Evolutionary conservation across 1,140 invertebrate species (phyloP).

Genomic region (Ceratosolen fusciceps): DNA sequence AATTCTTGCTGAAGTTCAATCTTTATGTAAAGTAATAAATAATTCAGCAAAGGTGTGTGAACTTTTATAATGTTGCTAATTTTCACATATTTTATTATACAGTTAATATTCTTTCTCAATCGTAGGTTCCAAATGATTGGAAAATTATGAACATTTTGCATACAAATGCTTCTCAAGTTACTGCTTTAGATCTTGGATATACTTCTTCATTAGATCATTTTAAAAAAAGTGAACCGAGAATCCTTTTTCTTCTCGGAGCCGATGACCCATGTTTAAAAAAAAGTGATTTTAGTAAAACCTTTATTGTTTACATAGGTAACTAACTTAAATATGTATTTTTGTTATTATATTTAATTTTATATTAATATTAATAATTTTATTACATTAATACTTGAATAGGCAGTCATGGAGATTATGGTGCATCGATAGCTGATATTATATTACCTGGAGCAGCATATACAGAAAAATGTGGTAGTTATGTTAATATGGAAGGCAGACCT

Average conservation of each 20-base stretch:
- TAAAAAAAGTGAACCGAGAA: constrained; percentile 80
- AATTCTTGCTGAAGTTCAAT: constrained; percentile 82
- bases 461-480: constrained; percentile 96
- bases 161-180: constrained; percentile 92
- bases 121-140: constrained; percentile 73
- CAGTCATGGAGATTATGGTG: constrained; percentile 96
- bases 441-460: constrained; percentile 98
- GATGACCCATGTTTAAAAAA: constrained; percentile 87
- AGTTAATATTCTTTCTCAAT: constrained; percentile 42
- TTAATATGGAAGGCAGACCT: constrained; percentile 97
- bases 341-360: neutral
- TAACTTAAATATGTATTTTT: constrained; percentile 1
- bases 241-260: constrained; percentile 93
- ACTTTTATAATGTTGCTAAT: neutral
- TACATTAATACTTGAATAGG: constrained; percentile 73
- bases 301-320: constrained; percentile 93
- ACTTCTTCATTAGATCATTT: constrained; percentile 82
- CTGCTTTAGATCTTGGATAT: constrained; percentile 96
- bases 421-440: constrained; percentile 92
- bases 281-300: constrained; percentile 86
- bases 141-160: constrained; percentile 93
- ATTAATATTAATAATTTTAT: neutral
- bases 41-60: constrained; percentile 65
- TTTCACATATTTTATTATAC: constrained; percentile 50
- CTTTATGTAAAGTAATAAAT: constrained; percentile 76